Evolutionary conservation across 2,113 vertebrate species (phyloP), one percentile per base, ranked within the genome.

Genomic region (Thunnus thynnus): DNA sequence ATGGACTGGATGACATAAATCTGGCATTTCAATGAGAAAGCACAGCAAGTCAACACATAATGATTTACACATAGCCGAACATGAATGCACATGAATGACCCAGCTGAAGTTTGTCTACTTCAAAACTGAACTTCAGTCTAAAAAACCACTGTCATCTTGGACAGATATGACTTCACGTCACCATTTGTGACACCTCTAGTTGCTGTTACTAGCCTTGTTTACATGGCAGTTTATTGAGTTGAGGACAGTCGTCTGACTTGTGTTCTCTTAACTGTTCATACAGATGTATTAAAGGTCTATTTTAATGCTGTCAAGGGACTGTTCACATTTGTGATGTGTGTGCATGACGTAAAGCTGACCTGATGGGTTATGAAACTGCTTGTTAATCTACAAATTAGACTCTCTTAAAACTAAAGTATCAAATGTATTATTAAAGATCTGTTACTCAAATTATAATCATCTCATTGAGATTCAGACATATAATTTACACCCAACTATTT

Each of bases 1-100:
- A 72, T 82, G 47, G 20, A 41, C 41, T 76, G 14, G 30, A 76
- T 63, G 77, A 67, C 41, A 76, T 57, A 75, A 47, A 41, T 83
- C 27, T 78, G 0, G 61, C 11, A 32, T 76, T 79, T 84, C 57
- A 22, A 50, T 52, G 27, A 54, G n/a, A 69, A 20, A 32, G 22
- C 46, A 48, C 1, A 5, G 44, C 20, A 50, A 47, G 41, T 83
- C 54, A 71, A 52, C 44, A 57, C 4, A 12, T 27, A 12, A 61
- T 30, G 30, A 76, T 22, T 41, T 44, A 18, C 47, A 20, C 20
- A 72, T 68, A 65, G 51, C 13, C 1, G 14, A 3, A 36, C 17
- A 62, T 25, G 1, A 76, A 20, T 17, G 11, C n/a, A 64, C 36
- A 36, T 36, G 17, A 13, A 62, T 47, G 20, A 48, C 18, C 14